These are phyloP conservation scores for Aegotheles bennettii DNA, from an alignment of 2,113 vertebrate genomes.

Conservation along the genomic window DNA sequence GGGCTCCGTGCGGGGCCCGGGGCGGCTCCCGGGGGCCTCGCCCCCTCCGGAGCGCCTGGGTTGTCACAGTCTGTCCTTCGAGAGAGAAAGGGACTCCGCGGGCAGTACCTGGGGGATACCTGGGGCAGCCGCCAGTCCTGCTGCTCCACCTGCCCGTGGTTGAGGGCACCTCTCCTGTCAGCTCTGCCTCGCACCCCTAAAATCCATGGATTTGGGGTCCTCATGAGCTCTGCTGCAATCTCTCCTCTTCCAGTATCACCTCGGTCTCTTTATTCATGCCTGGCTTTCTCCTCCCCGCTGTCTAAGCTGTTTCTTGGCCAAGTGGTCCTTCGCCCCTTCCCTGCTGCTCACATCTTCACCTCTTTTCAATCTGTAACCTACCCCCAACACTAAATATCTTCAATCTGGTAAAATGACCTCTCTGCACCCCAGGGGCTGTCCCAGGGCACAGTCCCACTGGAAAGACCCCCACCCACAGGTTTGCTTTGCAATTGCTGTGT, in stretches of 20 bases:
- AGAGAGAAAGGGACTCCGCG: not conserved
- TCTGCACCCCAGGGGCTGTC: not conserved
- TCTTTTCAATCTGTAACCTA: not conserved
- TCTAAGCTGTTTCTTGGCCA: not conserved
- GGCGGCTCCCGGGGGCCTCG: not conserved
- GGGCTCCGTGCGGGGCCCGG: too few species aligned
- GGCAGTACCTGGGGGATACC: accelerated
- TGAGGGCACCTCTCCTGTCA: accelerated
- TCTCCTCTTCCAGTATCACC: not conserved
- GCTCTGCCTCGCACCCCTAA: not conserved
- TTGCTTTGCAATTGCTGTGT: not conserved
- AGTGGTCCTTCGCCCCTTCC: not conserved
- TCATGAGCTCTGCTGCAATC: not conserved
- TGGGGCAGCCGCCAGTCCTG: accelerated
- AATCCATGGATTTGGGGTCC: not conserved
- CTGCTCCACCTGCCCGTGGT: not conserved
- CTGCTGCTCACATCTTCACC: not conserved
- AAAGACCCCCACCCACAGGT: accelerated
- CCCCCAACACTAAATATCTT: not conserved
- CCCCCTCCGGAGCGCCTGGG: accelerated
- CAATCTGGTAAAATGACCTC: accelerated
- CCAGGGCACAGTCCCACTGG: accelerated
- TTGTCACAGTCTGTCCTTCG: not conserved
- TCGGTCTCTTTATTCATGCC: not conserved
- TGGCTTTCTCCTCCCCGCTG: accelerated